Percentiles rank a stretch among this genome's conserved stretches.
Conservation (phyloP, 2,888 invertebrate genomes). For the Idaea straminata region DNA sequence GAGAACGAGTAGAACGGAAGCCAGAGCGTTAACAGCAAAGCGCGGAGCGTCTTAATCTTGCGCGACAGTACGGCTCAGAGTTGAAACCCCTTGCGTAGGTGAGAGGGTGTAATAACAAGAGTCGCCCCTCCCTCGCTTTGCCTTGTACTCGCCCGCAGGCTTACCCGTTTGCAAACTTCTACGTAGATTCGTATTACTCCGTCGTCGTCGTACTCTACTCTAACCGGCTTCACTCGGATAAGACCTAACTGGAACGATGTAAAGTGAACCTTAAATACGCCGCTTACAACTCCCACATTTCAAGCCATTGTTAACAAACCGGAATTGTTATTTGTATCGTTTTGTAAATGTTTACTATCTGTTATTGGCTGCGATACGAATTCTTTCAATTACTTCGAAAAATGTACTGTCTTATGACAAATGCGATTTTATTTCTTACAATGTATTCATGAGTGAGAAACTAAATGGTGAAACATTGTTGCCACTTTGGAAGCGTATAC, state of each 20-base stretch:
- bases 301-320: slow-evolving; percentile 40
- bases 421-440: slow-evolving; percentile 16
- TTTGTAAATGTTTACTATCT: slow-evolving; percentile 37
- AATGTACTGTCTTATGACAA: slow-evolving; percentile 12
- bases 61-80: slow-evolving; percentile 66
- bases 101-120: slow-evolving; percentile 78
- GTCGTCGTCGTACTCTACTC: slow-evolving; percentile 54
- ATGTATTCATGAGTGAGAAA: slow-evolving; percentile 25
- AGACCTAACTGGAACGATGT: slow-evolving; percentile 57
- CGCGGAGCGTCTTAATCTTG: slow-evolving; percentile 72
- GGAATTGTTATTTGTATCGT: slow-evolving; percentile 39
- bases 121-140: slow-evolving; percentile 48
- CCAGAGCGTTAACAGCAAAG: slow-evolving; percentile 66
- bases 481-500: slow-evolving; percentile 48
- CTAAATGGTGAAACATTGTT: slow-evolving; percentile 49
- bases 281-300: slow-evolving; percentile 44
- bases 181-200: slow-evolving; percentile 70
- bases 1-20: slow-evolving; percentile 57
- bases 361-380: slow-evolving; percentile 26
- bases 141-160: slow-evolving; percentile 58
- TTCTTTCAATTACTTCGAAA: slow-evolving; percentile 27
- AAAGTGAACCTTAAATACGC: slow-evolving; percentile 55
- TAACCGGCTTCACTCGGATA: slow-evolving; percentile 67
- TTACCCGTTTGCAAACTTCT: slow-evolving; percentile 65
- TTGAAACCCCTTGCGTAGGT: slow-evolving; percentile 72